Percentiles rank a stretch among this genome's conserved stretches.
These are phyloP conservation scores for Heteropelma amictum DNA, from an alignment of 2,888 invertebrate species.

Conservation along the genomic window DNA sequence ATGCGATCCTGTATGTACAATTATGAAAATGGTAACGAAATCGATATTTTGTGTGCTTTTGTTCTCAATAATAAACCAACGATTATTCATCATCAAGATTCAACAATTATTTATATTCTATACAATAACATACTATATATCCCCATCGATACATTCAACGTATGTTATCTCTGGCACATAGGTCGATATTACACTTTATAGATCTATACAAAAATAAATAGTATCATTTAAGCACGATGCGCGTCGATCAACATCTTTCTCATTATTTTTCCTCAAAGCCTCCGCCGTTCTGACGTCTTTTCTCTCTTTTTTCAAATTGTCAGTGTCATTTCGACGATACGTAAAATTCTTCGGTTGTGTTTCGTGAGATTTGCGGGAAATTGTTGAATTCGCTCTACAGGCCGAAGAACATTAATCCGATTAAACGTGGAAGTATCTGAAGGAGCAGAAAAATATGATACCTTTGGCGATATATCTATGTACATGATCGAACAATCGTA, in stretches of 20 bases:
- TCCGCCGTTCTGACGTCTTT: background rate
- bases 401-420: conserved; percentile 45
- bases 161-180: conserved; percentile 72
- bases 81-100: conserved; percentile 47
- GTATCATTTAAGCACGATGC: conserved; percentile 69
- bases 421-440: conserved; percentile 39
- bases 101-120: conserved; percentile 62
- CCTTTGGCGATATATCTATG: conserved; percentile 48
- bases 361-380: conserved; percentile 14
- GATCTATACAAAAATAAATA: conserved; percentile 77
- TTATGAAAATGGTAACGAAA: conserved; percentile 25
- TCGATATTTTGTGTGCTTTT: background rate
- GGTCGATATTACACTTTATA: conserved; percentile 69
- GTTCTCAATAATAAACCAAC: background rate
- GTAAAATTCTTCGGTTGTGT: conserved; percentile 23
- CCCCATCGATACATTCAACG: conserved; percentile 58
- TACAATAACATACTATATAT: conserved; percentile 62
- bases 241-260: conserved; percentile 49
- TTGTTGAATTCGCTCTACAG: conserved; percentile 41
- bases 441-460: conserved; percentile 57
- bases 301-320: background rate
- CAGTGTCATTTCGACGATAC: conserved; percentile 18
- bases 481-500: conserved; percentile 54
- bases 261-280: conserved; percentile 38
- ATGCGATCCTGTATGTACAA: conserved; percentile 28